These are phyloP conservation scores for Lordiphosa stackelbergi DNA, from an alignment of 1,140 invertebrate species.

Conservation along the genomic window DNA sequence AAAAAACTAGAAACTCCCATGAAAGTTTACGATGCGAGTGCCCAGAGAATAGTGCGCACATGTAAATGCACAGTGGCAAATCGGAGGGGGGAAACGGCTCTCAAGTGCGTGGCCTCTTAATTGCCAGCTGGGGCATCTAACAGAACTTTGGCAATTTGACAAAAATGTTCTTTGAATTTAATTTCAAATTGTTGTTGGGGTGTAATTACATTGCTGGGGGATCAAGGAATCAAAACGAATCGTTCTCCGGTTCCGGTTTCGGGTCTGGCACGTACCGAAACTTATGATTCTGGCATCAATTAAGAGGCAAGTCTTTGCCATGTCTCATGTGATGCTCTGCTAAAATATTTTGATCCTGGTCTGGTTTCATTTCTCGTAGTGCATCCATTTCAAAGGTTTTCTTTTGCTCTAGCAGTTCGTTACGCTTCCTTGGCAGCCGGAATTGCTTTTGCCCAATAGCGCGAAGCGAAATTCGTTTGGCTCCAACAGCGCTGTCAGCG, in stretches of 20 bases:
- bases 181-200: constrained; percentile 21
- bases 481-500: constrained; percentile 66
- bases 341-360: too few relatives aligned
- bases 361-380: constrained; percentile 42
- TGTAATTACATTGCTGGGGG: neutral
- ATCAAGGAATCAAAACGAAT: neutral
- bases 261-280: too few relatives aligned
- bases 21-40: constrained; percentile 66
- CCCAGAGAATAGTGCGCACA: constrained; percentile 32
- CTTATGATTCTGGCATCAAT: too few relatives aligned
- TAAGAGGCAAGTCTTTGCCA: too few relatives aligned
- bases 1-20: constrained; percentile 70
- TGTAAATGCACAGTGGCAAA: constrained; percentile 63
- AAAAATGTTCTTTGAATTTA: constrained; percentile 45
- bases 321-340: too few relatives aligned
- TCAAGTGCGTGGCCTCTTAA: constrained; percentile 33
- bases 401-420: constrained; percentile 44
- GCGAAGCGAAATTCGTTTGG: constrained; percentile 59
- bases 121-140: constrained; percentile 13
- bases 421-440: constrained; percentile 58
- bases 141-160: constrained; percentile 31
- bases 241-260: neutral
- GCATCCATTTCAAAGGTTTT: constrained; percentile 39
- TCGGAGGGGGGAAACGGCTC: constrained; percentile 1
- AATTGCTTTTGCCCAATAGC: constrained; percentile 66